Evolutionary conservation across 2,888 invertebrate genomes (phyloP), one percentile per base, ranked within the genome.

Genomic region (Nomada fabriciana): DNA sequence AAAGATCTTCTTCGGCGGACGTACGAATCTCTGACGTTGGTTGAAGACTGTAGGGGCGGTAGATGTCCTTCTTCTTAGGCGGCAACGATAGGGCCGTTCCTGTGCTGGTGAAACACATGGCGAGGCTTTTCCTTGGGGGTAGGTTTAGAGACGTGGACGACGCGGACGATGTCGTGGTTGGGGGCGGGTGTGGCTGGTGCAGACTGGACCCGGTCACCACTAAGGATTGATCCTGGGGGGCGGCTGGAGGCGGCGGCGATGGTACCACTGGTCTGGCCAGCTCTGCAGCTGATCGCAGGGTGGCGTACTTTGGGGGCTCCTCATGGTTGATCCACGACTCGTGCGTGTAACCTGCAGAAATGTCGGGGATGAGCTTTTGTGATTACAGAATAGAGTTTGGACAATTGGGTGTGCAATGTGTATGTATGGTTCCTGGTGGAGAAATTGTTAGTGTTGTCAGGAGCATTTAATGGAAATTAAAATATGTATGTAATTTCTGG

Each of bases 21-120:
- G 95, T 95, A 70, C 96, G 94, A 73, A 95, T 95, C 77, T 94
- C 94, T 64, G 93, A 93, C 53, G 95, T 94, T 1, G 92, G 86
- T 76, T 94, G 93, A 1, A 94, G 89, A 85, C 97, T 98, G 94
- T 98, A 98, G 0, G 98, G 98, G 83, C 98, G 95, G 94, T 98
- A 98, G 90, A 98, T 97, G 94, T 98, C 98, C 94, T 98, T 98
- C 94, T 98, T 98, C 94, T 98, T 98, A 3, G 98, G 98, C 84
- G 98, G 98, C 91, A 98, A 94, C 78, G 97, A 97, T 42, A 97
- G 94, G 55, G 97, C 96, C n/a, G 97, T 96, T 63, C 97, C 97
- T 20, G 97, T 97, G 94, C 97, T 97, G 70, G 97, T 97, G 94
- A 97, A 97, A 92, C 97, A 97, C 96, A 97, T 97, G 59, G 97